A percentile compares a stretch with the other conserved stretches of the same genome.
phyloP scores from a whole-genome alignment of 2,888 invertebrate species.

The Zootermopsis nevadensis region DNA sequence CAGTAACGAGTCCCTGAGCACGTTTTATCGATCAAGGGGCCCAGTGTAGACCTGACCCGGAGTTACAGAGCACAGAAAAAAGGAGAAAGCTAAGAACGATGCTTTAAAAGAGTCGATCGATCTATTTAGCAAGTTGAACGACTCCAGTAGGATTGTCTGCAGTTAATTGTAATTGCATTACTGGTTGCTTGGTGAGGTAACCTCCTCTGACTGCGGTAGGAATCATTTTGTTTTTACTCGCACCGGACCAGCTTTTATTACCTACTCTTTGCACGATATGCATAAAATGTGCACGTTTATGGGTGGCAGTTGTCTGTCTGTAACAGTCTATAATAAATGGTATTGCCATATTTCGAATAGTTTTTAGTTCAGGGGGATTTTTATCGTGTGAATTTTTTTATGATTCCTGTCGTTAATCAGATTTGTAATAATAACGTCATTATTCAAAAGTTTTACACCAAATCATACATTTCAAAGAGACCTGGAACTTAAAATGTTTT shows the following conservation, averaged over 20 bases:
- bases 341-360: neutral
- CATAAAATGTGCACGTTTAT: too few relatives aligned
- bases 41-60: conserved; percentile 24
- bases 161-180: conserved; percentile 9
- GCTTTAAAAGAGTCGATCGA: neutral
- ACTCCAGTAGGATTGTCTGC: neutral
- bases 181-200: neutral
- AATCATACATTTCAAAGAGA: too few relatives aligned
- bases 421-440: too few relatives aligned
- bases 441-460: too few relatives aligned
- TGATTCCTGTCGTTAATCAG: too few relatives aligned
- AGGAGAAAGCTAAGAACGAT: neutral
- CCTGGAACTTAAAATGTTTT: too few relatives aligned
- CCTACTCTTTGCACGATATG: too few relatives aligned
- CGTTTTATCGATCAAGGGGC: conserved; percentile 38
- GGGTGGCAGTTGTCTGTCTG: neutral
- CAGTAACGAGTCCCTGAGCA: conserved; percentile 47
- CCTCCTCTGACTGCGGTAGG: too few relatives aligned
- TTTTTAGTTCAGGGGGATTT: neutral
- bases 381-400: too few relatives aligned
- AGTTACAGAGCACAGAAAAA: neutral
- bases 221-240: too few relatives aligned
- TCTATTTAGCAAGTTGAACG: neutral
- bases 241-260: too few relatives aligned
- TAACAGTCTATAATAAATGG: neutral